Percentiles rank a stretch among this genome's conserved stretches.
phyloP scores from a whole-genome alignment of 2,113 vertebrate genomes.

The Urocynchramus pylzowi region DNA sequence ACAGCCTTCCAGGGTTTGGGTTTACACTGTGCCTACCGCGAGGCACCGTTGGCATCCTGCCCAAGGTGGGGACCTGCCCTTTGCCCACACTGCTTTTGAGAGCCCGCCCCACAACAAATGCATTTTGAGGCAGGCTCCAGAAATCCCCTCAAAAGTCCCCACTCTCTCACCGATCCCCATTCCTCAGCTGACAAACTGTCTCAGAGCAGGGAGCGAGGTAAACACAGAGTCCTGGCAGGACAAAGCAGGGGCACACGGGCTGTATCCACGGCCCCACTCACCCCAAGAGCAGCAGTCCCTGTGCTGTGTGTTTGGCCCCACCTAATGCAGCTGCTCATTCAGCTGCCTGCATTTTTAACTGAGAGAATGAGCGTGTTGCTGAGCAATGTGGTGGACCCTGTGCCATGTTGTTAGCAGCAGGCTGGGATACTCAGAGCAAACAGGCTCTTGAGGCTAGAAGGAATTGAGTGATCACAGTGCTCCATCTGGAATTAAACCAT shows the following conservation, averaged over 20 bases:
- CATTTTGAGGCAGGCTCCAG: not conserved
- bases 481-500: not conserved
- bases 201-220: not conserved
- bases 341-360: not conserved
- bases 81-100: not conserved
- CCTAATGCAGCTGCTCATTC: rapidly evolving
- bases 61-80: not conserved
- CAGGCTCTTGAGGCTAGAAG: not conserved
- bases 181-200: not conserved
- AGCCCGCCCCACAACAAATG: not conserved
- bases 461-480: not conserved
- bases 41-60: not conserved
- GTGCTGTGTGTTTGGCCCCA: rapidly evolving
- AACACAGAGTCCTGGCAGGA: rapidly evolving
- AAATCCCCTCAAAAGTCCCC: not conserved
- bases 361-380: rapidly evolving
- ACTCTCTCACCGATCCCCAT: rapidly evolving
- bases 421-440: not conserved
- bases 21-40: not conserved
- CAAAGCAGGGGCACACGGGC: too few species aligned
- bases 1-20: conserved; percentile 39
- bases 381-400: not conserved
- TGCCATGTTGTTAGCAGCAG: not conserved
- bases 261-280: not conserved
- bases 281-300: not conserved